A percentile compares a stretch with the other conserved stretches of the same genome.
Conservation (phyloP, 2,888 invertebrate species). For the Dugesia japonica region DNA sequence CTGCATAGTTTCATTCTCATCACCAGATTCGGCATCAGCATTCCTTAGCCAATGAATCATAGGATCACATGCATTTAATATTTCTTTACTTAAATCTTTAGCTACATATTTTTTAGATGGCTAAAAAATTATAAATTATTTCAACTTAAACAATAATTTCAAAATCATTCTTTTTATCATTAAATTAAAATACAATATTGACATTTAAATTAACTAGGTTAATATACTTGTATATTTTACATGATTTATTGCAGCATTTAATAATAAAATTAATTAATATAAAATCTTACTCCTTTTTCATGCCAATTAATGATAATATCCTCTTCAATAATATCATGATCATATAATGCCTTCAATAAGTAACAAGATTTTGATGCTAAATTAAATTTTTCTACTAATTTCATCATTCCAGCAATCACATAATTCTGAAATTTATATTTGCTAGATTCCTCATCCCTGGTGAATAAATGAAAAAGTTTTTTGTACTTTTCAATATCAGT, state of each 20-base stretch:
- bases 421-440: slow-evolving; percentile 54
- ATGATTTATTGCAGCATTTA: no score
- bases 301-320: slow-evolving; percentile 84
- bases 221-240: no score
- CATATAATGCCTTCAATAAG: slow-evolving; percentile 77
- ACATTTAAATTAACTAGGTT: no score
- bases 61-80: not conserved
- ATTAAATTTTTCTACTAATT: slow-evolving; percentile 58
- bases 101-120: no score
- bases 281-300: slow-evolving; percentile 46
- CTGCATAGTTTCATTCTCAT: not conserved
- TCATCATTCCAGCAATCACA: slow-evolving; percentile 81
- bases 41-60: not conserved
- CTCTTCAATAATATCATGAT: slow-evolving; percentile 81
- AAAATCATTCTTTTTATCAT: no score
- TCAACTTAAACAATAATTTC: no score
- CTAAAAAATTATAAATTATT: no score
- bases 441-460: not conserved
- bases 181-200: no score
- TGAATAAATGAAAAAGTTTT: slow-evolving; percentile 40
- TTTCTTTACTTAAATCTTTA: not conserved
- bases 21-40: not conserved
- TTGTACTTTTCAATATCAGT: slow-evolving; percentile 50
- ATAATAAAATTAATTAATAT: no score
- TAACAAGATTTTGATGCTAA: slow-evolving; percentile 73